phyloP scores from a whole-genome alignment of 2,888 invertebrate species.

The Parnassius mnemosyne region DNA sequence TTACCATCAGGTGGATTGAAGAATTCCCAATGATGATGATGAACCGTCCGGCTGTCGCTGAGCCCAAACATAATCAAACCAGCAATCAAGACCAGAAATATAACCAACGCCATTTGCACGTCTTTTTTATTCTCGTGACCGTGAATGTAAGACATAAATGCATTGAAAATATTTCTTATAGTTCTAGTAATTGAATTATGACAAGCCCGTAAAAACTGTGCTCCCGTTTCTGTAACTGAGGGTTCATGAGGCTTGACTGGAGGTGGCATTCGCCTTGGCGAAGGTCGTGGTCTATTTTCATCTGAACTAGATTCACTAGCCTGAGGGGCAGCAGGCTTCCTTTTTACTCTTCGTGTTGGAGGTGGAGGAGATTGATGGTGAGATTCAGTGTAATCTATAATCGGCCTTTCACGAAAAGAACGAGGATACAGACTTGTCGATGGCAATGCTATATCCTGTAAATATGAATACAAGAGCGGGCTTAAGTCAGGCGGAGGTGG shows the following conservation, averaged over 20 bases:
- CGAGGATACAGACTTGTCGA: constrained; percentile 71
- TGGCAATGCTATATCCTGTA: constrained; percentile 77
- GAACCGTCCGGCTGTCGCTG: constrained; percentile 85
- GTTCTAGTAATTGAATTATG: constrained; percentile 83
- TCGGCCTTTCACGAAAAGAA: constrained; percentile 54
- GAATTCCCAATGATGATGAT: constrained; percentile 93
- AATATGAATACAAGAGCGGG: constrained; percentile 74
- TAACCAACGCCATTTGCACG: constrained; percentile 87
- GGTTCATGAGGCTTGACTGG: constrained; percentile 79
- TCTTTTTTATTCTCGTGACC: constrained; percentile 85
- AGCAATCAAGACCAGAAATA: constrained; percentile 88
- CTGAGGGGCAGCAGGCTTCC: constrained; percentile 59
- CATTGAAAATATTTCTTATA: constrained; percentile 84
- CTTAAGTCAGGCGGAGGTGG: constrained; percentile 74
- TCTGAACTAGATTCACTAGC: constrained; percentile 76
- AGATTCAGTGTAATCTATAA: constrained; percentile 59
- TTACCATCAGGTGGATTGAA: constrained; percentile 89
- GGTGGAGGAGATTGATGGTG: constrained; percentile 64
- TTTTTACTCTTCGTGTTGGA: constrained; percentile 72
- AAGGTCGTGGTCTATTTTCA: constrained; percentile 69
- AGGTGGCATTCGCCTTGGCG: constrained; percentile 60
- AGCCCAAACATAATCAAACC: constrained; percentile 88
- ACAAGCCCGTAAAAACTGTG: constrained; percentile 86
- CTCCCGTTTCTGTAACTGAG: constrained; percentile 84
- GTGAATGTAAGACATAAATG: constrained; percentile 82